phyloP scores from a whole-genome alignment of 2,888 invertebrate genomes.

The Odontocolon sp. region DNA sequence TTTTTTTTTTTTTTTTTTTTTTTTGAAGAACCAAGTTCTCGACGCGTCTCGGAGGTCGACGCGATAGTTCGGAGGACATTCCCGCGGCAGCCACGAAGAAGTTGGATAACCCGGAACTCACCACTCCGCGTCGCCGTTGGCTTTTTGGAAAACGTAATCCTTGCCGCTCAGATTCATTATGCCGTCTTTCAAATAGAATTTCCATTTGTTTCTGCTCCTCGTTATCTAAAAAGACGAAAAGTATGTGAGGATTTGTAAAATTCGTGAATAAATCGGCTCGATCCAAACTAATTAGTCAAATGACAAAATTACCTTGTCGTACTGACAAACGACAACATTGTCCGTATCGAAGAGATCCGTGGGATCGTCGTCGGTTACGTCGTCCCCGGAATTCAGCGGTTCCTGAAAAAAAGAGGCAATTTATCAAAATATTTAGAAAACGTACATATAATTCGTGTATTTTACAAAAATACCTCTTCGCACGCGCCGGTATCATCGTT shows the following conservation, averaged over 20 bases:
- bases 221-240: constrained; percentile 89
- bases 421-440: constrained; percentile 36
- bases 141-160: constrained; percentile 99
- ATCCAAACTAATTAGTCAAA: not conserved
- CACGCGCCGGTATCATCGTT: constrained; percentile 78
- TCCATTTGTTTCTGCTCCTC: constrained; percentile 99
- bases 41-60: constrained; percentile 53
- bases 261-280: no score
- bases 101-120: constrained; percentile 80
- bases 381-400: constrained; percentile 97
- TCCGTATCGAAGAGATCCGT: constrained; percentile 98
- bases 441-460: not conserved
- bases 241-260: no score
- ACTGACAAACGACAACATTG: constrained; percentile 99
- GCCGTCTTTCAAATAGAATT: constrained; percentile 99
- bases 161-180: constrained; percentile 99
- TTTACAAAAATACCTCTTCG: constrained; percentile 74
- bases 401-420: constrained; percentile 83
- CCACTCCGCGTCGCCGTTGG: constrained; percentile 99
- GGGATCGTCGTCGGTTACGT: constrained; percentile 98
- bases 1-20: no score
- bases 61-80: constrained; percentile 27
- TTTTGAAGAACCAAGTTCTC: constrained; percentile 7
- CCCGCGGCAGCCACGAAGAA: constrained; percentile 8
- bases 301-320: constrained; percentile 91